Evolutionary conservation across 2,797 vertebrate genomes (phyloP).

Genomic region (Caiman crocodilus): DNA sequence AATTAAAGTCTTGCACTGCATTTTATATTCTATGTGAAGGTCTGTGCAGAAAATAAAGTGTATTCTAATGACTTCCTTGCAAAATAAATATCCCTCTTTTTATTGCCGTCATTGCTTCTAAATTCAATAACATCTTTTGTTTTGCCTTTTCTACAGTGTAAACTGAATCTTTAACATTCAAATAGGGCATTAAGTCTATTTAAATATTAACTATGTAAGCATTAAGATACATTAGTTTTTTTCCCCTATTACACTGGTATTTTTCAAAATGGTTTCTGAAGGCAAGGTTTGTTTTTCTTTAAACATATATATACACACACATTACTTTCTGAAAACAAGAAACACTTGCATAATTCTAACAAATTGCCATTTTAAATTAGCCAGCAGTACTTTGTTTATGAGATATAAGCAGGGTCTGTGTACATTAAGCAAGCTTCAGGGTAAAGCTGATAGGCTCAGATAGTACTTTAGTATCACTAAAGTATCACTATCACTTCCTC

Average conservation of each 20-base stretch:
- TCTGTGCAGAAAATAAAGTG: neutral
- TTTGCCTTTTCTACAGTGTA: neutral
- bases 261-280: neutral
- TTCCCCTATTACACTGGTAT: neutral
- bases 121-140: neutral
- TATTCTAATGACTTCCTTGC: neutral
- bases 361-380: neutral
- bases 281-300: neutral
- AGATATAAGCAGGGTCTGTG: neutral
- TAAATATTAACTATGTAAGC: neutral
- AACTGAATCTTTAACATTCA: neutral
- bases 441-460: neutral
- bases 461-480: neutral
- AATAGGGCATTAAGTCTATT: neutral
- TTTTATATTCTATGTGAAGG: neutral
- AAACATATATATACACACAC: neutral
- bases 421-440: neutral
- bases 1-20: neutral
- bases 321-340: neutral
- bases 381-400: neutral
- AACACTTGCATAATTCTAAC: neutral
- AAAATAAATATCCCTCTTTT: neutral
- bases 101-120: neutral
- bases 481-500: rapidly evolving
- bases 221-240: neutral